Base-by-base conservation (phyloP, 2,797 vertebrate genomes). In the Gephyroberyx darwinii region DNA sequence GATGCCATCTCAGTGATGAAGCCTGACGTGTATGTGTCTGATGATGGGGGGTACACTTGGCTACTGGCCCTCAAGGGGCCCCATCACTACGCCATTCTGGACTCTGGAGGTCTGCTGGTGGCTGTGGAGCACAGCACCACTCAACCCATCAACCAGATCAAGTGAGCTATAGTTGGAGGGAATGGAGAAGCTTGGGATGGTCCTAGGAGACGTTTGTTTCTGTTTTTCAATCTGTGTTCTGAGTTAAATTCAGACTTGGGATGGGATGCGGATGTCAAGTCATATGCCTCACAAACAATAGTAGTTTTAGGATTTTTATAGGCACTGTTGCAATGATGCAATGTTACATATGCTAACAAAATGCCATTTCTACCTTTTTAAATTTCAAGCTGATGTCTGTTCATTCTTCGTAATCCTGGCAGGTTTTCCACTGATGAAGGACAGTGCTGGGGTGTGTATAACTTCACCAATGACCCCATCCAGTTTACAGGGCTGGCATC, bases 371-470 rank as follows among this genome's bases (percentile, higher is more conserved):
- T 41, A 41, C 39, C 12, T 41, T 13, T 41, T 41, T 41, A 13
- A 4, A 4, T 41, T 12, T 41, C 39, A 26, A 26, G 26, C 12
- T 41, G 39, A 41, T 13, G 10, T 7, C 33, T 35, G 33, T 35
- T 4, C 10, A 41, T 41, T 41, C 39, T 58, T 39, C 0, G 0
- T 54, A 72, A 4, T 68, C 76, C 52, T 54, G 54, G 78, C 85
- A 99, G 97, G 88, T 98, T 97, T 86, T 99, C 97, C 35, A 97
- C 96, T 5, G 97, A 99, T 14, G 97, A 99, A 82, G 97, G 97
- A 17, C 97, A 98, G 75, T 98, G 97, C 88, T 99, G 97, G 97
- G 85, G 93, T 22, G 83, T 79, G 20, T 95, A 97, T 76, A 77
- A 26, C 0, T 98, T 99, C 89, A 93, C 94, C 13, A 14, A 83